Evolutionary conservation across 2,888 invertebrate genomes (phyloP).

Genomic region (Geotrupes spiniger): DNA sequence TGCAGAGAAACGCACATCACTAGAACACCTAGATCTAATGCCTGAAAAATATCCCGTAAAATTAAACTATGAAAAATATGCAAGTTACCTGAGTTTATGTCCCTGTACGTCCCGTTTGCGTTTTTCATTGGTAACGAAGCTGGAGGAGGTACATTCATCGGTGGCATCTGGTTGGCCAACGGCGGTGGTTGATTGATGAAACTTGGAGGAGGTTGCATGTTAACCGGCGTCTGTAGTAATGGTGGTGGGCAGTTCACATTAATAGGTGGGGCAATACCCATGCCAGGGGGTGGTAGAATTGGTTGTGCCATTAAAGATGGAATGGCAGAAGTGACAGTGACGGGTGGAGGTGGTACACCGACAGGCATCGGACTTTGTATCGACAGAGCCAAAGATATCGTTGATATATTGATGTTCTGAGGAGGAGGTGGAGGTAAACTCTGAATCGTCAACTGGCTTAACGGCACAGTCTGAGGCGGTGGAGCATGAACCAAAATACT

Average conservation of each 20-base stretch:
- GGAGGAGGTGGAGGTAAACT: constrained; percentile 10
- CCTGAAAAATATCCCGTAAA: neutral
- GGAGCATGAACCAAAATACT: constrained; percentile 38
- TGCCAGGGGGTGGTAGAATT: constrained; percentile 44
- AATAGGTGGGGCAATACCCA: constrained; percentile 33
- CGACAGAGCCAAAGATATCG: constrained; percentile 35
- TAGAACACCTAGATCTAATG: neutral
- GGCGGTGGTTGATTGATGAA: constrained; percentile 44
- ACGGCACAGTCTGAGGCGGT: constrained; percentile 27
- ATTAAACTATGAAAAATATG: too few species aligned
- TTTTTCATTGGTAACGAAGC: constrained; percentile 34
- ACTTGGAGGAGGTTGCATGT: constrained; percentile 37
- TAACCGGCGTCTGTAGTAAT: constrained; percentile 23
- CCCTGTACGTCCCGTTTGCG: constrained; percentile 30
- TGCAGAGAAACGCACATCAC: too few species aligned
- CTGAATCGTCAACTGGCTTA: constrained; percentile 12
- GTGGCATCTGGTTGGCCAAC: constrained; percentile 41
- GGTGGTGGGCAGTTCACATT: constrained; percentile 42
- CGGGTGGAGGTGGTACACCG: constrained; percentile 28
- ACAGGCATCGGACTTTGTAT: constrained; percentile 24
- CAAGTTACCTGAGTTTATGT: constrained; percentile 45
- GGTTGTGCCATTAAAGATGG: constrained; percentile 49
- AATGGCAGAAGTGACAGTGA: constrained; percentile 36
- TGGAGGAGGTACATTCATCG: constrained; percentile 53
- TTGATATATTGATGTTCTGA: constrained; percentile 11